Evolutionary conservation across 64 coral and sea anemone species (phyloP).

Genomic region (Porites australiensis): DNA sequence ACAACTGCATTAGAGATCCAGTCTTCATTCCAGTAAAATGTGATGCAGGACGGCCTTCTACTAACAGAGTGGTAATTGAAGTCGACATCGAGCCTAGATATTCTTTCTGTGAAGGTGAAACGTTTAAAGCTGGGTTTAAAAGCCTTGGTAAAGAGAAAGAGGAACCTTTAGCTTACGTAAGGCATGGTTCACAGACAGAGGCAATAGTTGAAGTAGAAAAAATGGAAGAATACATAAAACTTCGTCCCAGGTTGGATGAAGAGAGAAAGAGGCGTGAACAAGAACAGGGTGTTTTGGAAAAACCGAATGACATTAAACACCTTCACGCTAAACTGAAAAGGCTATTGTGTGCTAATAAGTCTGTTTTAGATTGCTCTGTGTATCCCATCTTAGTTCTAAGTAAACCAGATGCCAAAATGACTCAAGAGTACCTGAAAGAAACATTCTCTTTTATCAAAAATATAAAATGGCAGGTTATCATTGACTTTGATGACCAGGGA

Average conservation of each 20-base stretch:
- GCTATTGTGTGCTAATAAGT: conserved; percentile 41
- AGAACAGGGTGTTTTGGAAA: neutral
- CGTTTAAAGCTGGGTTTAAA: conserved; percentile 40
- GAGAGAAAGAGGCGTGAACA: conserved; percentile 12
- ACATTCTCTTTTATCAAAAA: conserved; percentile 57
- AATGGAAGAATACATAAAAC: neutral
- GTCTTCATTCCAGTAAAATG: conserved; percentile 24
- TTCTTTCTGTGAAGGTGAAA: conserved; percentile 4
- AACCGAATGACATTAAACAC: neutral
- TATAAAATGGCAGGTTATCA: conserved; percentile 41
- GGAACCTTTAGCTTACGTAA: conserved; percentile 1
- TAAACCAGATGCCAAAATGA: conserved; percentile 56
- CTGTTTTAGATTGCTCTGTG: conserved; percentile 45
- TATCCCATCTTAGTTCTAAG: conserved; percentile 60
- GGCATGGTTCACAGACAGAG: conserved; percentile 38
- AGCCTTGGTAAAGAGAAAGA: neutral
- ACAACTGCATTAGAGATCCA: conserved; percentile 60
- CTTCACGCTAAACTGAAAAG: conserved; percentile 30
- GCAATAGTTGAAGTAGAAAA: neutral
- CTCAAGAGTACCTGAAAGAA: neutral
- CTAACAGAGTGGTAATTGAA: conserved; percentile 43
- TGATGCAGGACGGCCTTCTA: neutral
- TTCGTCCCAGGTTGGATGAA: conserved; percentile 27
- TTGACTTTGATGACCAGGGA: conserved; percentile 69
- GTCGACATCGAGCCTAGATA: conserved; percentile 64